These are phyloP conservation scores for Stenchaetothrips biformis DNA, from an alignment of 2,888 invertebrate species.

Conservation along the genomic window DNA sequence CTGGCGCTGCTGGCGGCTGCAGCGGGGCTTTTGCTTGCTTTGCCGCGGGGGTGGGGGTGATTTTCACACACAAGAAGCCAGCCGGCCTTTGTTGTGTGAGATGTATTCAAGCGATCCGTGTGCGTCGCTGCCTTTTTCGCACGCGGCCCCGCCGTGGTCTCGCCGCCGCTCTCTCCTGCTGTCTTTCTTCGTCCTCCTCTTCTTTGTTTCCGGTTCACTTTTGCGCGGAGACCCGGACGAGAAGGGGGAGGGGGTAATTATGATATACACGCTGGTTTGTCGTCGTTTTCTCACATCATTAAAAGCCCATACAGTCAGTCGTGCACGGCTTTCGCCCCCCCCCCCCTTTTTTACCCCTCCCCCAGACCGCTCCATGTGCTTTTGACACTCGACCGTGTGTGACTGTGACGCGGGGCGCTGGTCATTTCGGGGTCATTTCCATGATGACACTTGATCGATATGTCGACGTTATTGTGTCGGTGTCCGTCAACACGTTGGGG, in stretches of 20 bases:
- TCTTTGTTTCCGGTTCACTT: constrained; percentile 9
- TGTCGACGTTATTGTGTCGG: neutral
- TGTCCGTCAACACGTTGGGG: neutral
- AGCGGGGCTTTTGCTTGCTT: neutral
- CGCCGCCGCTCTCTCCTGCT: neutral
- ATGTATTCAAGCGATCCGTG: neutral
- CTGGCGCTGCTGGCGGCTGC: neutral
- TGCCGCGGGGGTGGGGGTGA: neutral
- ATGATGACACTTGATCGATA: constrained; percentile 10
- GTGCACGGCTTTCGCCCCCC: neutral
- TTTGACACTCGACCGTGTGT: too few relatives aligned
- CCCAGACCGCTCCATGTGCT: too few relatives aligned
- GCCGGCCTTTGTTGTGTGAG: constrained; percentile 2
- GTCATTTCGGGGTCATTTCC: neutral
- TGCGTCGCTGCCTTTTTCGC: neutral
- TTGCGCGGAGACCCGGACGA: neutral
- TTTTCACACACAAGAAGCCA: constrained; percentile 18
- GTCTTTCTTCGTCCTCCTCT: neutral
- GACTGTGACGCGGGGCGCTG: neutral
- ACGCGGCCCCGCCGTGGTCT: neutral
- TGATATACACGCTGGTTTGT: neutral
- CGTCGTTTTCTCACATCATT: constrained; percentile 23
- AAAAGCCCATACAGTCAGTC: neutral
- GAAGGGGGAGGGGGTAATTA: neutral
- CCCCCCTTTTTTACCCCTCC: neutral